phyloP scores from a whole-genome alignment of 2,113 vertebrate genomes.

The Phocoena phocoena region DNA sequence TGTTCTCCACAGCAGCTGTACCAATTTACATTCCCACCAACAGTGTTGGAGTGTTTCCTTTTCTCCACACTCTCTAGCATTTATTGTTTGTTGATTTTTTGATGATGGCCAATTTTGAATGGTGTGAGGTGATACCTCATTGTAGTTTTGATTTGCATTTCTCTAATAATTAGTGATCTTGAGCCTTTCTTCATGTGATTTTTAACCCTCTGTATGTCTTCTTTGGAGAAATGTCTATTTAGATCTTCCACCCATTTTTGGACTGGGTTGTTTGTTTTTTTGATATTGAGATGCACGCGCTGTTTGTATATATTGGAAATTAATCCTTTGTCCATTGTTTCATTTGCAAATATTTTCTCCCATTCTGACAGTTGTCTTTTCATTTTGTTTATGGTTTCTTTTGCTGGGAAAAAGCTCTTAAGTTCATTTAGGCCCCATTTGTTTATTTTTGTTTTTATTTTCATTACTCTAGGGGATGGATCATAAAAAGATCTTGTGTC shows the following conservation, averaged over 20 bases:
- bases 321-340: neutral
- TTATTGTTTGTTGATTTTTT: neutral
- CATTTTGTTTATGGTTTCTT: neutral
- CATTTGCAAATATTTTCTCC: neutral
- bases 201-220: neutral
- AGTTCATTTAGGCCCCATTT: neutral
- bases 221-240: neutral
- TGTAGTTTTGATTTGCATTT: neutral
- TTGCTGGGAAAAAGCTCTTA: neutral
- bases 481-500: no score
- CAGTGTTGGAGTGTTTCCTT: neutral
- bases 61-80: neutral
- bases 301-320: neutral
- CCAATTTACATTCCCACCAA: neutral
- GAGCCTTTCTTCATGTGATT: neutral
- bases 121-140: neutral
- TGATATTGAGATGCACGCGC: neutral
- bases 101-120: neutral
- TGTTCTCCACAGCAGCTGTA: neutral
- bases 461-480: no score
- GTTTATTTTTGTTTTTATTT: neutral
- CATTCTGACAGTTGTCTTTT: neutral
- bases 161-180: neutral
- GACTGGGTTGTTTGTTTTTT: neutral
- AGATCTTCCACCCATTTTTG: neutral